phyloP scores from a whole-genome alignment of 2,797 vertebrate genomes.

The Morus bassanus region DNA sequence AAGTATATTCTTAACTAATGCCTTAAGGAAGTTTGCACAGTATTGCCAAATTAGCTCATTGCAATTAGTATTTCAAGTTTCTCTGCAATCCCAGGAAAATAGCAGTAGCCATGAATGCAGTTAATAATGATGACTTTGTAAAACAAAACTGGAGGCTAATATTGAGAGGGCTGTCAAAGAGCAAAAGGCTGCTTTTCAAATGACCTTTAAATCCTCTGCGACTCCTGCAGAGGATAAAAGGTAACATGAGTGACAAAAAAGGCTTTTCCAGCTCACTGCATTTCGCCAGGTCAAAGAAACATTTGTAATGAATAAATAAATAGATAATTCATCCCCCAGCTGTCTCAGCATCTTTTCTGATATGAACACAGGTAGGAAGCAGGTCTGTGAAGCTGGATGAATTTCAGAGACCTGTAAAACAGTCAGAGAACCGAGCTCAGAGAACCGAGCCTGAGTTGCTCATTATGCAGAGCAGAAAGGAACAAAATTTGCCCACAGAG shows the following conservation, averaged over 20 bases:
- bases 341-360: not conserved
- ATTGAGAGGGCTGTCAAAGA: conserved; percentile 46
- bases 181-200: conserved; percentile 58
- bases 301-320: conserved; percentile 58
- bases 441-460: not conserved
- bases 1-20: conserved; percentile 72
- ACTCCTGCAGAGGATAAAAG: not conserved
- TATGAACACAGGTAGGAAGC: not conserved
- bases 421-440: not conserved
- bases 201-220: conserved; percentile 55
- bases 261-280: conserved; percentile 9
- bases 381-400: not conserved
- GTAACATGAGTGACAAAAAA: conserved; percentile 31
- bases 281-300: conserved; percentile 13
- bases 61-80: conserved; percentile 75
- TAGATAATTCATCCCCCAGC: conserved; percentile 21
- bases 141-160: conserved; percentile 69
- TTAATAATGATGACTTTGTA: conserved; percentile 69
- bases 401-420: not conserved
- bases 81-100: conserved; percentile 61
- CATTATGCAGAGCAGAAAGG: not conserved
- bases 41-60: conserved; percentile 72
- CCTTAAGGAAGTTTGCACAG: conserved; percentile 71
- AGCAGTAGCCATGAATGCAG: conserved; percentile 43
- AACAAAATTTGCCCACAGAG: not conserved